Evolutionary conservation across 2,888 invertebrate species (phyloP), one percentile per base, ranked within the genome.

Genomic region (Ischnura elegans): DNA sequence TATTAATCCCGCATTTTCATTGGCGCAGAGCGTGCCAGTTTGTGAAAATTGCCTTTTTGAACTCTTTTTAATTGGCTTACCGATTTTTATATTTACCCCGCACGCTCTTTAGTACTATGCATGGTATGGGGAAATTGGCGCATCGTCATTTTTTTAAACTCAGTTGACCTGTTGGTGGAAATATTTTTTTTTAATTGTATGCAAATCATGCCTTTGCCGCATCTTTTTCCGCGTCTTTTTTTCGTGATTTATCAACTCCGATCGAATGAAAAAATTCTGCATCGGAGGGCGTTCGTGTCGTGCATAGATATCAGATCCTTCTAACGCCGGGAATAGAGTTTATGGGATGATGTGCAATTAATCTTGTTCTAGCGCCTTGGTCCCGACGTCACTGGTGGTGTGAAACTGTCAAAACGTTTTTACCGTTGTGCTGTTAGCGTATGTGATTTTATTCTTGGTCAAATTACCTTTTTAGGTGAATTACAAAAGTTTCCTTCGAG

Each of bases 161-260:
- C 76, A 16, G 76, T 76, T 76, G 76, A 76, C 76, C 76, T 36
- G 76, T 36, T 76, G 29, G 76, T 36, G 76, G 36, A 76, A 51
- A 51, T 51, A 51, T 51, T n/a, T n/a, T n/a, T n/a, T n/a, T n/a
- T n/a, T n/a, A n/a, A n/a, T n/a, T n/a, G 51, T 13, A 66, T 76
- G 36, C 36, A 36, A 76, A 76, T 36, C n/a, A 36, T 76, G 21
- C 16, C 36, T 76, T 66, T 76, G 76, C 29, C 76, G 8, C 76
- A 76, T 76, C 76, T n/a, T n/a, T n/a, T n/a, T 76, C 76, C 76
- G 36, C 29, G 76, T 76, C 29, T 76, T 76, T 76, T 36, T 76
- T 76, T 76, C 8, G 13, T 76, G 76, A 76, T 76, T 76, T 36
- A 76, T 1, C 13, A 36, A 76, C 76, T 76, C 36, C 0, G 76